Conservation (phyloP, 1,140 invertebrate species). For the Diprion similis region DNA sequence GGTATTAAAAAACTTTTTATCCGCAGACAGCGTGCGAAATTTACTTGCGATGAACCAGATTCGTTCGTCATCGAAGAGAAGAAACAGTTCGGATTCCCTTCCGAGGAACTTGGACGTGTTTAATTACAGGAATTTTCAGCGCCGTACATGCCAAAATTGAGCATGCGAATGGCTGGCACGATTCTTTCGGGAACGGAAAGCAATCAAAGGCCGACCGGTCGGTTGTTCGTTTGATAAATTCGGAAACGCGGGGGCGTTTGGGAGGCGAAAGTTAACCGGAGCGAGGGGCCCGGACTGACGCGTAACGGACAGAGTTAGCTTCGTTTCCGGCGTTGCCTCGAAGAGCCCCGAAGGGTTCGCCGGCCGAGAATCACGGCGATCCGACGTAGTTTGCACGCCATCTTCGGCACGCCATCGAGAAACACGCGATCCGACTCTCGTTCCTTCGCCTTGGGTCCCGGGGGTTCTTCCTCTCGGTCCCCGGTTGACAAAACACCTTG, state of each 20-base stretch:
- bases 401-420: neutral
- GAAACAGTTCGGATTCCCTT: too few species aligned
- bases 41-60: too few species aligned
- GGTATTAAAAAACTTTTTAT: neutral
- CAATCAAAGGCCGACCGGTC: neutral
- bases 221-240: neutral
- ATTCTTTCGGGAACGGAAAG: neutral
- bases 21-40: too few species aligned
- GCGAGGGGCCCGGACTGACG: neutral
- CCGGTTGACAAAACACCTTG: neutral
- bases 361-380: neutral
- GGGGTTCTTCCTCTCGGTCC: neutral
- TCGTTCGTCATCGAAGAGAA: too few species aligned
- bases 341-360: too few species aligned
- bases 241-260: neutral
- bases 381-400: neutral
- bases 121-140: too few species aligned
- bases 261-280: neutral
- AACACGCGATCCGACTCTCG: neutral
- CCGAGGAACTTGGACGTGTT: too few species aligned
- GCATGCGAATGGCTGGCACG: too few species aligned
- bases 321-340: neutral
- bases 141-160: too few species aligned
- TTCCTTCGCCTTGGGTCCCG: neutral
- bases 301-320: slow-evolving; percentile 2